These are phyloP conservation scores for Drosophila kikkawai DNA, from an alignment of 1,140 invertebrate species.

Conservation along the genomic window DNA sequence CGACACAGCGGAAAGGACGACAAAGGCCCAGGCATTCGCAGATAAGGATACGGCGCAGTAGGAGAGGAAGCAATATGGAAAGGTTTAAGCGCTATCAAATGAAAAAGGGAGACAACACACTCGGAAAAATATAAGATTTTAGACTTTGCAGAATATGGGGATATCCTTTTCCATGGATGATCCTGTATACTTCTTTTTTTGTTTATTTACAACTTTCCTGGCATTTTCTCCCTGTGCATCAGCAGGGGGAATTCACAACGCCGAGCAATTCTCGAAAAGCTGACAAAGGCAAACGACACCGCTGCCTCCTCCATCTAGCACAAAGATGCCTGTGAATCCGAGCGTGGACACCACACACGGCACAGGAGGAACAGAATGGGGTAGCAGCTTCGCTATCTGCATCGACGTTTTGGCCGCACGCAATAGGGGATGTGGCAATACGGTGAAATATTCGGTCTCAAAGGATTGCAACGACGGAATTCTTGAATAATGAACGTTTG, in stretches of 20 bases:
- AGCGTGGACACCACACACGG: slow-evolving; percentile 15
- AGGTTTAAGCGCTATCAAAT: slow-evolving; percentile 57
- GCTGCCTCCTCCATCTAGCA: slow-evolving; percentile 5
- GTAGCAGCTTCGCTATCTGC: slow-evolving; percentile 25
- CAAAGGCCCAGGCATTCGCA: slow-evolving; percentile 21
- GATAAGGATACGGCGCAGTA: slow-evolving; percentile 6
- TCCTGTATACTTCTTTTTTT: not conserved
- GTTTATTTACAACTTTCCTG: not conserved
- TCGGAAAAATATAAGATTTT: slow-evolving; percentile 13
- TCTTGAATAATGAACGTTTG: slow-evolving; percentile 36
- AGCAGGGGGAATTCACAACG: slow-evolving; percentile 21
- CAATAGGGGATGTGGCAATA: slow-evolving; percentile 20
- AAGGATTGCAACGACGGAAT: slow-evolving; percentile 25
- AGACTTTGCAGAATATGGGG: not conserved
- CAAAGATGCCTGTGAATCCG: slow-evolving; percentile 36
- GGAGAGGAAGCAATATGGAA: slow-evolving; percentile 26
- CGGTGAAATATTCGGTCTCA: slow-evolving; percentile 18
- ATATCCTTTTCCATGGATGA: not conserved
- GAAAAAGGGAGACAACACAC: slow-evolving; percentile 17
- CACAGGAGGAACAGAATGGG: not conserved
- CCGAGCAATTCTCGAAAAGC: slow-evolving; percentile 15
- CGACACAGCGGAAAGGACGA: slow-evolving; percentile 41
- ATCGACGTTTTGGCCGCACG: slow-evolving; percentile 41
- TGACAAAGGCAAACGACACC: slow-evolving; percentile 53
- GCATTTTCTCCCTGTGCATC: slow-evolving; percentile 15